Conservation (phyloP, 2,888 invertebrate genomes). For the Pycnomerus fuliginosus region DNA sequence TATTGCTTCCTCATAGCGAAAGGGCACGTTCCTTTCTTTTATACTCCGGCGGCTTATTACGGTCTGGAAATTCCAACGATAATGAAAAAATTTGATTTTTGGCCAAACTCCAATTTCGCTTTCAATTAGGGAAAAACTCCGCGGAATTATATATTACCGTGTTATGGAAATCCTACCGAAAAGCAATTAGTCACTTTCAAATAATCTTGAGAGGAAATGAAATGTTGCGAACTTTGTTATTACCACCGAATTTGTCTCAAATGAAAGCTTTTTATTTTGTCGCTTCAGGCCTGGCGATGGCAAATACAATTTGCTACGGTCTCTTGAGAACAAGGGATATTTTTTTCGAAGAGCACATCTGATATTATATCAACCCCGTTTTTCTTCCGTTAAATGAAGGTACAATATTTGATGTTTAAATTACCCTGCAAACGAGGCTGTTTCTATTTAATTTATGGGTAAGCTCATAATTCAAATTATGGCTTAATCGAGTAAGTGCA, state of each 20-base stretch:
- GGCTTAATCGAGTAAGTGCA: conserved; percentile 13
- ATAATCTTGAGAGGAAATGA: conserved; percentile 24
- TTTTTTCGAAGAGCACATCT: no score
- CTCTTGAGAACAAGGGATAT: background rate
- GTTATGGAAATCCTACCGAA: conserved; percentile 9
- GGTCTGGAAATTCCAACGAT: conserved; percentile 1
- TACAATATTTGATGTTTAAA: no score
- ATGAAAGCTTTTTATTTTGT: conserved; percentile 31
- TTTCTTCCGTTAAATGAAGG: no score
- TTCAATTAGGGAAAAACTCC: conserved; percentile 8
- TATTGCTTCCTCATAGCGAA: conserved; percentile 27
- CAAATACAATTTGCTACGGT: conserved; percentile 6
- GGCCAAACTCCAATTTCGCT: conserved; percentile 8
- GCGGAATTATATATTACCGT: conserved; percentile 12
- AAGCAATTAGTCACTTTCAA: conserved; percentile 20
- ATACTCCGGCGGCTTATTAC: conserved; percentile 24
- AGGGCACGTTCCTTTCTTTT: conserved; percentile 28
- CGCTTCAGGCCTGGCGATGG: conserved; percentile 20
- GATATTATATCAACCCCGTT: no score
- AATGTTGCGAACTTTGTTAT: conserved; percentile 31
- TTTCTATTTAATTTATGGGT: no score
- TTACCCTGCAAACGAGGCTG: background rate
- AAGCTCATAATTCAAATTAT: conserved; percentile 16
- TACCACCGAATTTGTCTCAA: conserved; percentile 28
- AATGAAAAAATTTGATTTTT: conserved; percentile 18